A percentile compares a stretch with the other conserved stretches of the same genome.
phyloP scores from a whole-genome alignment of 64 coral and sea anemone species.

The Dendrophyllia cribrosa region DNA sequence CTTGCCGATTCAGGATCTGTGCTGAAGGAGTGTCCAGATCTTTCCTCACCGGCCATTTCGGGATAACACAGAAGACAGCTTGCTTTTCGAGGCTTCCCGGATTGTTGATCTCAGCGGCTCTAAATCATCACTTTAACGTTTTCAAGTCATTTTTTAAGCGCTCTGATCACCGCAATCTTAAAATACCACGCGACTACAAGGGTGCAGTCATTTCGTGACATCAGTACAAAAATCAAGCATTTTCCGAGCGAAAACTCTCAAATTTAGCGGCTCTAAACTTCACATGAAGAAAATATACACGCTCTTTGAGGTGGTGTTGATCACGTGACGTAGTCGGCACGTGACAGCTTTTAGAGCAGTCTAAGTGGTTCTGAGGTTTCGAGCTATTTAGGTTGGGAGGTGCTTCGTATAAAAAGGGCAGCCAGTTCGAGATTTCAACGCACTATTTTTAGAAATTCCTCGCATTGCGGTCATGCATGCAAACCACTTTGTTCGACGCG shows the following conservation, averaged over 20 bases:
- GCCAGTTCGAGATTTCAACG: constrained; percentile 6
- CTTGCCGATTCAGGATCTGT: constrained; percentile 89
- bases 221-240: constrained; percentile 19
- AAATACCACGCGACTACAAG: neutral
- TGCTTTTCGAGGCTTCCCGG: constrained; percentile 34
- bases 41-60: constrained; percentile 44
- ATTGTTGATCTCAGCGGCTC: constrained; percentile 5
- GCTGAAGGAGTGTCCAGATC: constrained; percentile 61
- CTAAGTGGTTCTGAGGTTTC: constrained; percentile 29
- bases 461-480: constrained; percentile 28
- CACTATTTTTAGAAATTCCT: constrained; percentile 54
- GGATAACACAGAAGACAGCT: constrained; percentile 33
- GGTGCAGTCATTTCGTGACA: neutral
- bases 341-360: constrained; percentile 37
- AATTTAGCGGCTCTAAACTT: constrained; percentile 49
- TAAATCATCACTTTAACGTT: constrained; percentile 5
- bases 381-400: constrained; percentile 19
- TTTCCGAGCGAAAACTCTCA: constrained; percentile 25
- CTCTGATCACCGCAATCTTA: neutral
- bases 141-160: constrained; percentile 46
- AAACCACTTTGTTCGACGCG: constrained; percentile 2
- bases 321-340: constrained; percentile 18
- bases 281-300: constrained; percentile 32
- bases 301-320: neutral
- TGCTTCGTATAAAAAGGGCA: neutral